Evolutionary conservation across 2,113 vertebrate species (phyloP), one percentile per base, ranked within the genome.

Genomic region (Dipodomys spectabilis): DNA sequence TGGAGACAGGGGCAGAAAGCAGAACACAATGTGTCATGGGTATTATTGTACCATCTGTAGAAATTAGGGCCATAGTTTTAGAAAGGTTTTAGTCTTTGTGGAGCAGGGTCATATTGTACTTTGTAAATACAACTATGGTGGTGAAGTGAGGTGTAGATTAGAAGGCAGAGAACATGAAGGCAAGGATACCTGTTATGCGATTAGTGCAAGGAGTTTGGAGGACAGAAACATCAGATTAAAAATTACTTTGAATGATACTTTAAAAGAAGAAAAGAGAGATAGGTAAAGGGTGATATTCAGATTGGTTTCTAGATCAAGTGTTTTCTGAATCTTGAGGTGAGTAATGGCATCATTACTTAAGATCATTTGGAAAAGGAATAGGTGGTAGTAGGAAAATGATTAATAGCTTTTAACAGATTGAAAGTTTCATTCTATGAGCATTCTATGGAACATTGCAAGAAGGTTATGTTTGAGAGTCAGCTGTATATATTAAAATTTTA

Each of bases 281-380:
- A 69, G 22, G n/a, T 35, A 83, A 84, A 11, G 72, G n/a, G 16
- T 86, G 81, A 80, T 15, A 30, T 82, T 84, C 57, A 80, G n/a
- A 68, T 77, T 92, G 82, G 73, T 85, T 92, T 90, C 32, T 62
- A 88, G 45, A 65, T 93, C 11, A 82, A 5, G 22, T 9, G 25
- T 86, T 44, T 28, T 64, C 71, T 60, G n/a, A 77, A 64, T 68
- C 32, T 82, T 79, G 79, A 53, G 69, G 53, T 72, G 49, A 67
- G 78, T 89, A 49, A 68, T 67, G 16, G 27, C 9, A 75, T 85
- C 78, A 78, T 90, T 90, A 68, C 71, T 83, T 92, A 96, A 88
- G n/a, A 91, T 88, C 82, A 79, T 87, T 83, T 90, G 57, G 69
- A 88, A 57, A 93, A 91, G 53, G 64, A 94, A 69, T 39, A 94